phyloP scores from a whole-genome alignment of 2,113 vertebrate genomes.

The Dasypus novemcinctus region DNA sequence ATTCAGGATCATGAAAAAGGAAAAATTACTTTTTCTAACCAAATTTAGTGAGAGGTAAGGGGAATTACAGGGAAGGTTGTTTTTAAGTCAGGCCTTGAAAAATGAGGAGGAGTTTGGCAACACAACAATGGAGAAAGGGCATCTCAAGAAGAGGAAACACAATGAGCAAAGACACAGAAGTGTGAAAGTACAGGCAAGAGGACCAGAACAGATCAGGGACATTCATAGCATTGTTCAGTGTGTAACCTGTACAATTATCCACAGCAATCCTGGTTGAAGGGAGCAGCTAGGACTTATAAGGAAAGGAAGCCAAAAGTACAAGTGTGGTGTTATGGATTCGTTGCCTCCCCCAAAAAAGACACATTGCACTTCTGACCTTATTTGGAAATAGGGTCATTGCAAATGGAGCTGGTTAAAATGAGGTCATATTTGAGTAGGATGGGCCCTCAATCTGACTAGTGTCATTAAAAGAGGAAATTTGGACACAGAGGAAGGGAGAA shows the following conservation, averaged over 20 bases:
- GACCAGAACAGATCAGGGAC: too few species aligned
- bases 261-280: neutral
- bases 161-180: neutral
- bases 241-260: neutral
- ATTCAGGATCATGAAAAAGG: neutral
- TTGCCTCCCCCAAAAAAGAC: too few species aligned
- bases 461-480: too few species aligned
- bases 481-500: too few species aligned
- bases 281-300: neutral
- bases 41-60: neutral
- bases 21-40: neutral
- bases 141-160: neutral
- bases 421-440: too few species aligned
- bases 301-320: neutral
- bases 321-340: too few species aligned
- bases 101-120: neutral
- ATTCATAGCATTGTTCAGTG: too few species aligned
- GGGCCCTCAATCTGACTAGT: too few species aligned
- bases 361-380: too few species aligned
- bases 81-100: neutral
- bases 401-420: too few species aligned
- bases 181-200: neutral
- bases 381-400: too few species aligned
- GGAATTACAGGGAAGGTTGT: rapidly evolving
- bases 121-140: neutral